Evolutionary conservation across 2,113 vertebrate genomes (phyloP), one percentile per base, ranked within the genome.

Genomic region (Nothocercus julius): DNA sequence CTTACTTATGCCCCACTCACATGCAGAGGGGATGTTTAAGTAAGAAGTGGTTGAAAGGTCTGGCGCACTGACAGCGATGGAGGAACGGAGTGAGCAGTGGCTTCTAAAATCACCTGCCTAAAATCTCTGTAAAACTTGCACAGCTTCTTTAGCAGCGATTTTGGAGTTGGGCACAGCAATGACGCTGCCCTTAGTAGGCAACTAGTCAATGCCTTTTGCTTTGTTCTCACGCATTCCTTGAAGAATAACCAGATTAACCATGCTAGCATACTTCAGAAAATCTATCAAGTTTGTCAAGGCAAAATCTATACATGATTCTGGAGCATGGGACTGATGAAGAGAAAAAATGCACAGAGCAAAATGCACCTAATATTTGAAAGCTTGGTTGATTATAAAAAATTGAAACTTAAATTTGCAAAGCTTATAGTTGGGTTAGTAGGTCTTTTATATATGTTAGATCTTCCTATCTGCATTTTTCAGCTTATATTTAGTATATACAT

Each of bases 31-130:
- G 72, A 30, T 70, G 34, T 82, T 95, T 80, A 30, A 85, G 87
- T 49, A 93, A 90, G 85, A 93, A 85, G 17, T 89, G 87, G 93
- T 77, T 32, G 89, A 95, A 93, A 87, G 87, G 79, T 91, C 87
- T 91, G 96, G 94, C 30, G 1, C 3, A 25, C 70, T 83, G 96
- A 69, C 85, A 91, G 82, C 36, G 20, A 49, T 3, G 5, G 62
- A 32, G 72, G 87, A 51, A 77, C 30, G 82, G 40, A 14, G 58
- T 96, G 91, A 87, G 95, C 94, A 91, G 87, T 13, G 47, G 28
- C 66, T 82, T 59, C 62, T 38, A 64, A 36, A 73, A 30, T 61
- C 1, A 24, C 20, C 63, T 63, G n/a, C 51, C 85, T 49, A 92
- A 87, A 49, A 38, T 53, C 82, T 85, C 67, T 8, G 1, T 4